These are phyloP conservation scores for Sturnus vulgaris DNA, from an alignment of 2,113 vertebrate genomes.

Conservation along the genomic window DNA sequence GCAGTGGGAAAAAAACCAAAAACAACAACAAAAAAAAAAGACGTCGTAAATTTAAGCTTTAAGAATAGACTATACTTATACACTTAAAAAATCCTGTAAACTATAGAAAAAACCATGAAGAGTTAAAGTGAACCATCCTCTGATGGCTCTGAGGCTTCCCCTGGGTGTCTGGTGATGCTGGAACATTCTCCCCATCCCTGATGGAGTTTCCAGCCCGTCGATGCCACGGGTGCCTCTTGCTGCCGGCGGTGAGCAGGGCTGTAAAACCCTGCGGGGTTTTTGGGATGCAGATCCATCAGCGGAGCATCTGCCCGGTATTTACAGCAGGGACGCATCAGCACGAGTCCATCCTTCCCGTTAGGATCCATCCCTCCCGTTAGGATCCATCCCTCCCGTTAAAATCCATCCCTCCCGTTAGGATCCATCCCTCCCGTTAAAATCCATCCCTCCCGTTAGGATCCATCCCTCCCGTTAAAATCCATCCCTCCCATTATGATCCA, in stretches of 20 bases:
- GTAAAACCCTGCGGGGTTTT: background rate
- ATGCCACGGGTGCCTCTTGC: background rate
- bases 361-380: background rate
- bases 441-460: background rate
- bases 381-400: too few species aligned
- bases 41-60: too few species aligned
- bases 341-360: constrained; percentile 26
- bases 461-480: background rate
- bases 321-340: constrained; percentile 9
- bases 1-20: background rate
- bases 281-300: constrained; percentile 8
- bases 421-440: background rate
- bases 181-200: background rate
- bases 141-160: background rate
- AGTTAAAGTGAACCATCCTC: too few species aligned
- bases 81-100: too few species aligned
- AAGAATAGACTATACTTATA: too few species aligned
- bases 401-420: too few species aligned
- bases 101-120: too few species aligned
- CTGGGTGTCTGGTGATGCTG: background rate
- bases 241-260: background rate
- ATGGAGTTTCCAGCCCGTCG: background rate
- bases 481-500: background rate
- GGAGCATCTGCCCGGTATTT: constrained; percentile 15
- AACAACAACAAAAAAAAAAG: too few species aligned